Conservation (phyloP, 2,113 vertebrate species). For the Marmota flaviventris region DNA sequence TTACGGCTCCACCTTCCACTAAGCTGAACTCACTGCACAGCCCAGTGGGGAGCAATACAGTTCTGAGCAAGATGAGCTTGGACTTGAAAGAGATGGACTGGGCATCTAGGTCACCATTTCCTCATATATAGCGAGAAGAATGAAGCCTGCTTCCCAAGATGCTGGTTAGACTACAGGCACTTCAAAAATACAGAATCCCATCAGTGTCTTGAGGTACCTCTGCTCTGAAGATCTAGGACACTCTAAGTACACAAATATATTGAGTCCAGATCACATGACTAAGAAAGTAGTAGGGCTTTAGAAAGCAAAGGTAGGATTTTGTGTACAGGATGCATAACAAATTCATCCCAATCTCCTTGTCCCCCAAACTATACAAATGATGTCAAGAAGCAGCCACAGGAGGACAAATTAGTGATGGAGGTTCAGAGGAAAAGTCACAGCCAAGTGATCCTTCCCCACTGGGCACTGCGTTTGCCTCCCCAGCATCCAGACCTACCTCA, state of each 20-base stretch:
- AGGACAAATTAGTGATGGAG: not conserved
- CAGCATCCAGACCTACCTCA: not conserved
- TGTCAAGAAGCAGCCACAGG: not conserved
- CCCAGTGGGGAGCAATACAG: not conserved
- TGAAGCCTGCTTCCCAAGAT: not conserved
- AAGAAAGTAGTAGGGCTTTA: not conserved
- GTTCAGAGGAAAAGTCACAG: not conserved
- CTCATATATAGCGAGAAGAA: not conserved
- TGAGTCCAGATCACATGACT: not conserved
- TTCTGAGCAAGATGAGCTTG: not conserved
- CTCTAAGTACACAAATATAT: not conserved
- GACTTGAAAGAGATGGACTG: not conserved
- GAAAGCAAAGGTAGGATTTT: not conserved
- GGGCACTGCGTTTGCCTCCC: not conserved
- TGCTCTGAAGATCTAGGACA: not conserved
- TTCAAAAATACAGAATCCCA: not conserved
- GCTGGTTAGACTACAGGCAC: not conserved
- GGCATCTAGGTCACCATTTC: not conserved
- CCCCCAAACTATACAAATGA: not conserved
- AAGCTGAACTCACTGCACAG: not conserved
- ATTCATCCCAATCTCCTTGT: not conserved
- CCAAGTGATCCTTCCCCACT: fast-evolving
- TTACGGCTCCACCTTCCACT: not conserved
- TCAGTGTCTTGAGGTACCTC: not conserved
- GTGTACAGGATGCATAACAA: not conserved